Evolutionary conservation across 2,888 invertebrate genomes (phyloP).

Genomic region (Mythimna loreyi): DNA sequence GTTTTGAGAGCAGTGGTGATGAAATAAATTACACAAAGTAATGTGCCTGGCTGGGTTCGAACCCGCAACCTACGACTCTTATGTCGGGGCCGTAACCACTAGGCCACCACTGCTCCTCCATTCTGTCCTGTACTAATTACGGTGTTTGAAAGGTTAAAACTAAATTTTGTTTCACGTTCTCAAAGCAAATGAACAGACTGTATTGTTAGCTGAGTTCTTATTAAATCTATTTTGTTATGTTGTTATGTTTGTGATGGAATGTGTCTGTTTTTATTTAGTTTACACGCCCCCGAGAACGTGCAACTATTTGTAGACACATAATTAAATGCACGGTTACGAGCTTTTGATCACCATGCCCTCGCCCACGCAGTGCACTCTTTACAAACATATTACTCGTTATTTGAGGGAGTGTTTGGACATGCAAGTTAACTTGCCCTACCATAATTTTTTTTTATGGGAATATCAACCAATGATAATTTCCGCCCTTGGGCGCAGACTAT

Average conservation of each 20-base stretch:
- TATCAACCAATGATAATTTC: too few species aligned
- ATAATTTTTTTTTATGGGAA: too few species aligned
- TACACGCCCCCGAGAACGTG: constrained; percentile 1
- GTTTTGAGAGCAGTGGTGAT: too few species aligned
- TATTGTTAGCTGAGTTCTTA: neutral
- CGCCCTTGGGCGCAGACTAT: too few species aligned
- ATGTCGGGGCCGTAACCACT: too few species aligned
- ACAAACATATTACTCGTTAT: constrained; percentile 7
- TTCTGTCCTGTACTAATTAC: too few species aligned
- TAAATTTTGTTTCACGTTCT: neutral
- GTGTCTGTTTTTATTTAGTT: constrained; percentile 31
- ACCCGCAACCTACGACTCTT: too few species aligned
- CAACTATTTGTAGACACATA: constrained; percentile 37
- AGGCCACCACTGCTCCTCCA: too few species aligned
- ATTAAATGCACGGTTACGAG: constrained; percentile 10
- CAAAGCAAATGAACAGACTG: constrained; percentile 7
- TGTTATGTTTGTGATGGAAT: neutral
- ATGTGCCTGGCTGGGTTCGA: too few species aligned
- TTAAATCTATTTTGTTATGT: neutral
- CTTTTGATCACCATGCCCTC: constrained; percentile 23
- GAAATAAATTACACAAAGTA: too few species aligned
- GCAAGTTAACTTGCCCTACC: neutral
- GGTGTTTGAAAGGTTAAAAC: too few species aligned
- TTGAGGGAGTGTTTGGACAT: constrained; percentile 6
- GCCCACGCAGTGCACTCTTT: constrained; percentile 41